These are phyloP conservation scores for Carassius carassius DNA, from an alignment of 2,113 vertebrate species.

Conservation along the genomic window DNA sequence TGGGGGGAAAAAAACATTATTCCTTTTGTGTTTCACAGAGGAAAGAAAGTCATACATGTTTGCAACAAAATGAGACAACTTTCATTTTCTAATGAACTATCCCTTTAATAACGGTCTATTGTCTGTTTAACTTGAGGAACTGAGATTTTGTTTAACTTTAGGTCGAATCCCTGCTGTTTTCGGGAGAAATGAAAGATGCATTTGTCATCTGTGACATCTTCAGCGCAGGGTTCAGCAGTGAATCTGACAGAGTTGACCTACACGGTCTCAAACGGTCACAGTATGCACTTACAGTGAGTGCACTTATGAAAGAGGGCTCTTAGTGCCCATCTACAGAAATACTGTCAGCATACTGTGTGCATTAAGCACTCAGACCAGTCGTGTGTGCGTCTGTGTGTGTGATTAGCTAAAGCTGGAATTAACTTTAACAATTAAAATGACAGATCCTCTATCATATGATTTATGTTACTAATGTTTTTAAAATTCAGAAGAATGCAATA, in stretches of 20 bases:
- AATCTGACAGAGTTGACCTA: slow-evolving; percentile 24
- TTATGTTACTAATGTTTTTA: not conserved
- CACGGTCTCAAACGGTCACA: not conserved
- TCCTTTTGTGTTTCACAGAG: not conserved
- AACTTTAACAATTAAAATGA: not conserved
- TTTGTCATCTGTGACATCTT: slow-evolving; percentile 15
- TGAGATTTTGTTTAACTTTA: not conserved
- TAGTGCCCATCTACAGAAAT: not conserved
- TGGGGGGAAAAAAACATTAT: not conserved
- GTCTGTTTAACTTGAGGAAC: not conserved
- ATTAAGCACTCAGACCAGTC: not conserved
- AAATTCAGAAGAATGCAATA: not conserved
- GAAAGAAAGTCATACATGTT: not conserved
- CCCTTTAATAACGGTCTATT: not conserved
- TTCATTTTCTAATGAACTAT: not conserved
- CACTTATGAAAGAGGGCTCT: slow-evolving; percentile 19
- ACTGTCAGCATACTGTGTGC: not conserved
- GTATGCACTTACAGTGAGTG: not conserved
- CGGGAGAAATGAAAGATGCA: not conserved
- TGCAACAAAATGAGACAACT: not conserved
- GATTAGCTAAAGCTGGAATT: not conserved
- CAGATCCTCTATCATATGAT: not conserved
- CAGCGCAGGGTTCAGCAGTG: not conserved
- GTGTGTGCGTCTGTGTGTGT: not conserved
- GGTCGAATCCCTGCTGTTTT: not conserved